Conservation (phyloP, 1,140 invertebrate genomes). For the Drosophila miranda region DNA sequence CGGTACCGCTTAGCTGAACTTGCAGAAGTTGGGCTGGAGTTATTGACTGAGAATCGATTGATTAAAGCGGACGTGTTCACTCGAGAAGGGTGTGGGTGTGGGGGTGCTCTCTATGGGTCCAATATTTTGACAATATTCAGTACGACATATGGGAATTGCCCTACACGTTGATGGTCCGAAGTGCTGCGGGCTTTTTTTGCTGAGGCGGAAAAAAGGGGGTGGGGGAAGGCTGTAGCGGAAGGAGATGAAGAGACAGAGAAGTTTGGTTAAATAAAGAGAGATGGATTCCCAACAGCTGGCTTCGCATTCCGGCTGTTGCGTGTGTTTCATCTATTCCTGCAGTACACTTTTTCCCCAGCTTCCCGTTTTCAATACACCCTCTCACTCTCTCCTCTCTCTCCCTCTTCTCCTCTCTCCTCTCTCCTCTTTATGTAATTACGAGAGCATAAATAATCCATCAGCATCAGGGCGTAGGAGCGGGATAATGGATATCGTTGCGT, state of each 20-base stretch:
- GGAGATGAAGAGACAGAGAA: no score
- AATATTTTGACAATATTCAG: slow-evolving; percentile 69
- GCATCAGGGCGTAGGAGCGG: slow-evolving; percentile 22
- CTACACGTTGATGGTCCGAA: slow-evolving; percentile 33
- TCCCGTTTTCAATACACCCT: not conserved
- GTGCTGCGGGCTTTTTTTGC: slow-evolving; percentile 35
- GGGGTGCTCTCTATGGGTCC: slow-evolving; percentile 8
- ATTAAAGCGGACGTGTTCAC: no score
- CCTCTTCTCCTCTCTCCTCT: slow-evolving; percentile 27
- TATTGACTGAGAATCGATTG: no score
- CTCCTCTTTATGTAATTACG: slow-evolving; percentile 65
- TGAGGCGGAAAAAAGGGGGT: slow-evolving; percentile 10
- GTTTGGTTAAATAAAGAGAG: no score
- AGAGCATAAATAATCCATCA: slow-evolving; percentile 67
- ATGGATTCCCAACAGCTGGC: no score
- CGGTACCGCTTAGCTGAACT: no score
- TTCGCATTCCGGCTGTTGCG: not conserved
- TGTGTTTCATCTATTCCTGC: not conserved
- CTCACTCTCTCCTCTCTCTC: slow-evolving; percentile 32
- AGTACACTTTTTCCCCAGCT: no score
- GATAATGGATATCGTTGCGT: slow-evolving; percentile 66
- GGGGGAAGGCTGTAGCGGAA: no score
- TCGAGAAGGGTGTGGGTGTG: no score
- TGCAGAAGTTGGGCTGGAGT: no score
- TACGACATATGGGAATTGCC: slow-evolving; percentile 37